These are phyloP conservation scores for Mythimna lalbum DNA, from an alignment of 2,888 invertebrate genomes.

Conservation along the genomic window DNA sequence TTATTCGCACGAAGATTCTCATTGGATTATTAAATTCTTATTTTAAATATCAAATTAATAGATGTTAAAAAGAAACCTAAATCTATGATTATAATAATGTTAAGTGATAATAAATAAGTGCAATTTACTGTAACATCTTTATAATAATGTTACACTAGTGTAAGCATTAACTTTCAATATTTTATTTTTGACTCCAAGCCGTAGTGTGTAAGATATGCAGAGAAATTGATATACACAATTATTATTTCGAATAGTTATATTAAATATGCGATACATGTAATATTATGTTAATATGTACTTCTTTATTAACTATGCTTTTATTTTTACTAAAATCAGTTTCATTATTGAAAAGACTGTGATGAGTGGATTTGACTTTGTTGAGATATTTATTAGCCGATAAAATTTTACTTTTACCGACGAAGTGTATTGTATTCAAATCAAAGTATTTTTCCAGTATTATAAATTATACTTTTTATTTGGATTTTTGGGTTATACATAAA, in stretches of 20 bases:
- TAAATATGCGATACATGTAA: conserved; percentile 14
- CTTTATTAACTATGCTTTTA: conserved; percentile 39
- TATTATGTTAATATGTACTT: no score
- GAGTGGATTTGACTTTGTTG: conserved; percentile 50
- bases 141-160: conserved; percentile 60
- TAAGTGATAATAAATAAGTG: conserved; percentile 70
- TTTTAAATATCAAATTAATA: conserved; percentile 49
- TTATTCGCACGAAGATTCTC: conserved; percentile 52
- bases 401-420: conserved; percentile 38
- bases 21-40: conserved; percentile 37
- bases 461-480: conserved; percentile 52
- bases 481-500: conserved; percentile 28
- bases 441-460: conserved; percentile 67
- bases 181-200: conserved; percentile 61
- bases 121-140: conserved; percentile 67
- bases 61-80: conserved; percentile 45
- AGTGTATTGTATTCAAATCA: conserved; percentile 31
- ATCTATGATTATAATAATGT: conserved; percentile 52
- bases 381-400: conserved; percentile 33
- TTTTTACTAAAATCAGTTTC: conserved; percentile 39
- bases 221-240: conserved; percentile 36
- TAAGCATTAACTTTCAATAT: conserved; percentile 64
- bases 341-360: conserved; percentile 58
- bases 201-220: conserved; percentile 51
- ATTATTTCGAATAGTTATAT: conserved; percentile 40